phyloP scores from a whole-genome alignment of 2,888 invertebrate genomes.

The Idaea aversata region DNA sequence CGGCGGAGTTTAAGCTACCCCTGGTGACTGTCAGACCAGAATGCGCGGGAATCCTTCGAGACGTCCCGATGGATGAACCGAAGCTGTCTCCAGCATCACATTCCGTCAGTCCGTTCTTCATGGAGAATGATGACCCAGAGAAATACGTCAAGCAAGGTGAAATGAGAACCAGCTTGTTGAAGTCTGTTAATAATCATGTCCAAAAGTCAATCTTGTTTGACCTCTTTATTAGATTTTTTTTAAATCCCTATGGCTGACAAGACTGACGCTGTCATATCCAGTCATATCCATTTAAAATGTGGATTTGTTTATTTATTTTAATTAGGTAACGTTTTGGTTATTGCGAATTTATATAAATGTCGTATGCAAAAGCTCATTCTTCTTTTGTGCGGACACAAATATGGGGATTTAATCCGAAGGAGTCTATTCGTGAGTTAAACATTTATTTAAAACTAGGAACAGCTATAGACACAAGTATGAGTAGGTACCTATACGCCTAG shows the following conservation, averaged over 20 bases:
- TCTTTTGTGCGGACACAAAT: conserved; percentile 72
- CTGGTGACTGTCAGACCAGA: conserved; percentile 84
- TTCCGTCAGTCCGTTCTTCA: conserved; percentile 83
- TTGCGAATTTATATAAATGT: conserved; percentile 43
- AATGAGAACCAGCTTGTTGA: conserved; percentile 18
- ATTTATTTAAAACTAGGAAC: conserved; percentile 2
- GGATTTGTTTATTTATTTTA: conserved; percentile 14
- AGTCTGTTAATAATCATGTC: background rate
- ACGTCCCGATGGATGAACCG: conserved; percentile 81
- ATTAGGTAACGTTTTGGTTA: conserved; percentile 6
- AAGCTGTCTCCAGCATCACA: conserved; percentile 80
- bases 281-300: conserved; percentile 5
- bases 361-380: conserved; percentile 62
- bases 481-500: no score
- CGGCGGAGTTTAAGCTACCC: conserved; percentile 85
- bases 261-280: conserved; percentile 1
- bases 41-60: conserved; percentile 82
- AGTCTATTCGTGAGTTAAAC: conserved; percentile 60
- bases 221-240: conserved; percentile 14
- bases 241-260: conserved; percentile 2
- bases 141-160: conserved; percentile 84
- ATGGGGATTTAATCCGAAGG: conserved; percentile 69
- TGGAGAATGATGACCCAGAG: conserved; percentile 81
- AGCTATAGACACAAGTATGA: no score
- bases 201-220: conserved; percentile 9